phyloP scores from a whole-genome alignment of 1,140 invertebrate species.

The Nasonia longicornis region DNA sequence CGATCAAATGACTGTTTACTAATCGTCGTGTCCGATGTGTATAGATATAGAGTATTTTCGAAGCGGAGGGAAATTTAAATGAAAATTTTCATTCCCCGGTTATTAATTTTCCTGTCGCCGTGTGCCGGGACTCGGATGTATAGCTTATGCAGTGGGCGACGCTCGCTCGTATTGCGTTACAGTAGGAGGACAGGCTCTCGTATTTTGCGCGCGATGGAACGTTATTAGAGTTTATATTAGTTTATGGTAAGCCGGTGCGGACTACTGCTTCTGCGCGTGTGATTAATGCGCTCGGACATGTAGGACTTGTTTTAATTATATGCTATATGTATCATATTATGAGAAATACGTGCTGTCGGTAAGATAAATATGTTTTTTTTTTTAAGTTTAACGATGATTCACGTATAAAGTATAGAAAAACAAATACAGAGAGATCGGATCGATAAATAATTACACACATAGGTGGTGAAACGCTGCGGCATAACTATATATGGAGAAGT shows the following conservation, averaged over 20 bases:
- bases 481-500: neutral
- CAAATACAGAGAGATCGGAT: neutral
- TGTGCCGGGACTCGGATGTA: neutral
- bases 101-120: neutral
- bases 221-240: conserved; percentile 4
- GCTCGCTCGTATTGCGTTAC: neutral
- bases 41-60: too few species aligned
- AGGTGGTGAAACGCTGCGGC: neutral
- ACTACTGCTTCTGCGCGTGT: too few species aligned
- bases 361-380: too few species aligned
- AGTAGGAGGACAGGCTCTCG: neutral
- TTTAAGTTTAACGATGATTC: too few species aligned
- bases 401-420: too few species aligned
- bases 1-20: neutral
- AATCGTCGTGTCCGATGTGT: neutral
- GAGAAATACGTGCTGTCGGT: too few species aligned
- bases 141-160: neutral
- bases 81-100: neutral
- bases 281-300: too few species aligned
- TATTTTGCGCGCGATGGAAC: neutral
- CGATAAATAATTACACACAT: neutral
- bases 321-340: too few species aligned
- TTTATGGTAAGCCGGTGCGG: neutral
- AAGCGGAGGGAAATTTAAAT: neutral
- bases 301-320: too few species aligned